phyloP scores from a whole-genome alignment of 1,140 invertebrate species.

The Hypsibius dujardini region DNA sequence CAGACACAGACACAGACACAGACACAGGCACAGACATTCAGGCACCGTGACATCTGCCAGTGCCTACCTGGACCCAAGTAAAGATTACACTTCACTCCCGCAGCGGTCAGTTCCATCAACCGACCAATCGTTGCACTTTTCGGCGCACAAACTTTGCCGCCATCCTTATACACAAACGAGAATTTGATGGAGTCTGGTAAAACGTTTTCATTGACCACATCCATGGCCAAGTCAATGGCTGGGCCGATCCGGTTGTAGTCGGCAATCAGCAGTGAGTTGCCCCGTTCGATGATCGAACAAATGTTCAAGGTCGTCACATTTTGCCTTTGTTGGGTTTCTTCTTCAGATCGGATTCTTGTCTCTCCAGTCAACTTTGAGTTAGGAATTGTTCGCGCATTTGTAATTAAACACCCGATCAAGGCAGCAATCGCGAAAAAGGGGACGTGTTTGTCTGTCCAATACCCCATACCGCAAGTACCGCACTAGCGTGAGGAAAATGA shows the following conservation, averaged over 20 bases:
- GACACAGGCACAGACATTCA: background rate
- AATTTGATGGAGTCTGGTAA: background rate
- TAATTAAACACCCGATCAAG: too few relatives aligned
- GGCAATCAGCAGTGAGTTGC: background rate
- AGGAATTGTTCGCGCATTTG: too few relatives aligned
- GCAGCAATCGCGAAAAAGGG: too few relatives aligned
- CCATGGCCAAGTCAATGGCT: background rate
- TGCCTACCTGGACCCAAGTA: slow-evolving; percentile 2
- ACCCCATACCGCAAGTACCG: too few relatives aligned
- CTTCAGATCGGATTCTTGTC: too few relatives aligned
- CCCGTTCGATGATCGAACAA: slow-evolving; percentile 9
- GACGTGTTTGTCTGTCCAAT: too few relatives aligned
- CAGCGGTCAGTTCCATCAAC: background rate
- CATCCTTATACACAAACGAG: background rate
- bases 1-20: too few relatives aligned
- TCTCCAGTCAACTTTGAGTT: too few relatives aligned
- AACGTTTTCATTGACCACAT: background rate
- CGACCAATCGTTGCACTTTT: background rate
- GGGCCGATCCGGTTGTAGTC: slow-evolving; percentile 1
- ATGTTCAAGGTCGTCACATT: slow-evolving; percentile 7
- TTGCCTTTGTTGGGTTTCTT: too few relatives aligned
- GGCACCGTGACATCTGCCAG: background rate
- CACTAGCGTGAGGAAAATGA: too few relatives aligned
- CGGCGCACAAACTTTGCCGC: background rate
- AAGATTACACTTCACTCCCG: background rate